phyloP scores from a whole-genome alignment of 2,113 vertebrate genomes.

The Anseranas semipalmata region DNA sequence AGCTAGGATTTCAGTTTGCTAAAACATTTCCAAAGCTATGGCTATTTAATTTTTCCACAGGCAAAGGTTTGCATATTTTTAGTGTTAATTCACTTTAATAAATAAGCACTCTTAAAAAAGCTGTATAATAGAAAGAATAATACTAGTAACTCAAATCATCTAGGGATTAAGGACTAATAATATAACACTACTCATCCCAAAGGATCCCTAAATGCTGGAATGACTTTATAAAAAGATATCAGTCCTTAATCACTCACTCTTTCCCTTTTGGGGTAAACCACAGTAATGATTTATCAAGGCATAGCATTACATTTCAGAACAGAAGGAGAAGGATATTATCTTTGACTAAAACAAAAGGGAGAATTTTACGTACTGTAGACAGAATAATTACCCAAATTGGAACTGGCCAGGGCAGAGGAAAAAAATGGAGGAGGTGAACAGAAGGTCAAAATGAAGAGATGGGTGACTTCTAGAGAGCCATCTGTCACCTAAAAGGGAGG shows the following conservation, averaged over 20 bases:
- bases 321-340: conserved; percentile 54
- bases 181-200: conserved; percentile 45
- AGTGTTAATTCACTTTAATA: conserved; percentile 44
- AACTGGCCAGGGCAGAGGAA: conserved; percentile 29
- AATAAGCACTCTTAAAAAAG: conserved; percentile 10
- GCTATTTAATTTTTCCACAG: conserved; percentile 19
- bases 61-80: conserved; percentile 42
- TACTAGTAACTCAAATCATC: conserved; percentile 27
- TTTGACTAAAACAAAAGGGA: conserved; percentile 54
- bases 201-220: conserved; percentile 39
- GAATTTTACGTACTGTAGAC: conserved; percentile 60
- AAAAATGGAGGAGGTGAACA: conserved; percentile 66
- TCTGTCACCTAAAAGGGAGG: conserved; percentile 68
- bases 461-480: conserved; percentile 66
- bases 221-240: conserved; percentile 50
- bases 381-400: conserved; percentile 72
- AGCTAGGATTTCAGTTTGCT: conserved; percentile 47
- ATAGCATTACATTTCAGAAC: conserved; percentile 46
- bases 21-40: conserved; percentile 44
- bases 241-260: conserved; percentile 30
- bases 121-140: conserved; percentile 15
- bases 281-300: conserved; percentile 49
- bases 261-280: conserved; percentile 51
- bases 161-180: conserved; percentile 49
- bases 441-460: conserved; percentile 68